Conservation (phyloP, 2,113 vertebrate genomes). For the Crotalus helleri region DNA sequence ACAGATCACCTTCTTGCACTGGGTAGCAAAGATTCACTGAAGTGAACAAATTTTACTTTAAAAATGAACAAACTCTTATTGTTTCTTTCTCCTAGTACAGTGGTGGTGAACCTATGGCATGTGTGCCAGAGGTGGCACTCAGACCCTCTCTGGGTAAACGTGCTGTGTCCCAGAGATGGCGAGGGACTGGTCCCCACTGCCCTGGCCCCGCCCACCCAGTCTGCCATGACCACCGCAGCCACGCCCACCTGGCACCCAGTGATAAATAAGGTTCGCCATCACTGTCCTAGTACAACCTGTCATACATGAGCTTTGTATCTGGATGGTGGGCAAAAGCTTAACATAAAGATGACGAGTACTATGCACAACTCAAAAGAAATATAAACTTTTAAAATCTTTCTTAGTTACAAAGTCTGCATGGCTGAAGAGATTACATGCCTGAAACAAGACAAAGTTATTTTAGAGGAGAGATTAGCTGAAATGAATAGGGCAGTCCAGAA, state of each 20-base stretch:
- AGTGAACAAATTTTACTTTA: neutral
- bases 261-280: too few species aligned
- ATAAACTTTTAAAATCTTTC: neutral
- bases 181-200: too few species aligned
- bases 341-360: neutral
- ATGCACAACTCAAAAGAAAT: neutral
- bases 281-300: neutral
- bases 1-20: neutral
- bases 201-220: too few species aligned
- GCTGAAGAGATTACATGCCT: slow-evolving; percentile 61
- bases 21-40: neutral
- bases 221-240: too few species aligned
- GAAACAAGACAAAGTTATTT: slow-evolving; percentile 54
- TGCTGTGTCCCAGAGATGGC: too few species aligned
- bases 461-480: slow-evolving; percentile 68
- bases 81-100: neutral
- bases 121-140: too few species aligned
- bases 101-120: too few species aligned
- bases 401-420: slow-evolving; percentile 69
- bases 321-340: neutral
- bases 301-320: neutral
- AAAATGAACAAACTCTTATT: neutral
- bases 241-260: too few species aligned
- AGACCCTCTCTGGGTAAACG: too few species aligned
- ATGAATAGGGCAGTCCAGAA: slow-evolving; percentile 65